phyloP scores from a whole-genome alignment of 2,113 vertebrate species.

The Thalassoma bifasciatum region DNA sequence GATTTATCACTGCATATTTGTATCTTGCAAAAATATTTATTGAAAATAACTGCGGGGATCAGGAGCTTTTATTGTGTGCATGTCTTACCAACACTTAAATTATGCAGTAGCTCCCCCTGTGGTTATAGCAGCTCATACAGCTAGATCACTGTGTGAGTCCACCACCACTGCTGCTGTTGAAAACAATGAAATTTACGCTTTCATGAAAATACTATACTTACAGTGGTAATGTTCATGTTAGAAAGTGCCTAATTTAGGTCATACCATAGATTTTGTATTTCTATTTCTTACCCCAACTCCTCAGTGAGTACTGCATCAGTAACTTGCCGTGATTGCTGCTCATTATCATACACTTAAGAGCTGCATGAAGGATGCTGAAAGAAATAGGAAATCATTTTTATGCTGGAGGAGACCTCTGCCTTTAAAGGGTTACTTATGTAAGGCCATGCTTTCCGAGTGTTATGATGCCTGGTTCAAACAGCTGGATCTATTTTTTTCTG shows the following conservation, averaged over 20 bases:
- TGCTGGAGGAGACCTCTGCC: conserved; percentile 39
- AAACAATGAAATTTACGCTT: conserved; percentile 24
- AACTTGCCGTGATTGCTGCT: conserved; percentile 66
- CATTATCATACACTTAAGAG: conserved; percentile 68
- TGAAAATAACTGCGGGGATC: conserved; percentile 4
- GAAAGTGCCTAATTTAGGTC: conserved; percentile 16
- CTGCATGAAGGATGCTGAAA: conserved; percentile 46
- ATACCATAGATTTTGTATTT: conserved; percentile 24
- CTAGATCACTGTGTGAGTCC: conserved; percentile 17
- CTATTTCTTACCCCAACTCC: conserved; percentile 29
- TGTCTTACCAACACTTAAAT: conserved; percentile 32
- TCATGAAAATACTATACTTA: conserved; percentile 1
- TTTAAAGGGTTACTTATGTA: conserved; percentile 57
- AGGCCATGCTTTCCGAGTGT: conserved; percentile 55
- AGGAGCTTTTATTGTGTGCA: conserved; percentile 11
- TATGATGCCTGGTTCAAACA: conserved; percentile 57
- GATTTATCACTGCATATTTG: neutral
- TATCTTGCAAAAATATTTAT: conserved; percentile 16
- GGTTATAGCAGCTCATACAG: conserved; percentile 32
- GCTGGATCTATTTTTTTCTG: conserved; percentile 28
- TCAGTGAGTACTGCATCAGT: conserved; percentile 50
- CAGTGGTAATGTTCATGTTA: conserved; percentile 18
- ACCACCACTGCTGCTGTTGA: conserved; percentile 15
- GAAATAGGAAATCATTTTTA: conserved; percentile 33
- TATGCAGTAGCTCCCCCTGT: conserved; percentile 55